phyloP scores from a whole-genome alignment of 1,140 invertebrate species.

The Drosophila yakuba region DNA sequence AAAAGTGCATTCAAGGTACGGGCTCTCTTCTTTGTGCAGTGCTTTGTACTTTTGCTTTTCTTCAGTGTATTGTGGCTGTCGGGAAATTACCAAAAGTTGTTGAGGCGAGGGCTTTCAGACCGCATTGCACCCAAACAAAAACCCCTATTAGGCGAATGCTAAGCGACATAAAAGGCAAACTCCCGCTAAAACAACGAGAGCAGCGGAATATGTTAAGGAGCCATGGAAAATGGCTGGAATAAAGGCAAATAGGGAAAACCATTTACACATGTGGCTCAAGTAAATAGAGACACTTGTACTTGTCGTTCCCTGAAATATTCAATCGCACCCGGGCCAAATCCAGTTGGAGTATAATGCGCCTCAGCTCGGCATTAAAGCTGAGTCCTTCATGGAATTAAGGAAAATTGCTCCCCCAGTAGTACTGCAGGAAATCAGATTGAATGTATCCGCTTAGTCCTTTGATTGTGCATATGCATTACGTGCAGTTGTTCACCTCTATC shows the following conservation, averaged over 20 bases:
- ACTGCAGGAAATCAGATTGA: conserved; percentile 24
- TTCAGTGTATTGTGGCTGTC: conserved; percentile 5
- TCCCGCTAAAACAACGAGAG: conserved; percentile 21
- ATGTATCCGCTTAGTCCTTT: conserved; percentile 11
- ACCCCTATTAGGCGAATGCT: conserved; percentile 57
- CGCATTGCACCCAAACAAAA: conserved; percentile 45
- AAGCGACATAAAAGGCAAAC: conserved; percentile 49
- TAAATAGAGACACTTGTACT: conserved; percentile 55
- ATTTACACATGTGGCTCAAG: conserved; percentile 53
- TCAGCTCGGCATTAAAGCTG: conserved; percentile 23
- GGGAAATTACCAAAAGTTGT: conserved; percentile 49
- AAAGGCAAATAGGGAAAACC: conserved; percentile 36
- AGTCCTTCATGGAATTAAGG: conserved; percentile 15
- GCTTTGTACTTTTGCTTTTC: not conserved
- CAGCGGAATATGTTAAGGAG: conserved; percentile 33
- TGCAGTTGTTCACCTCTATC: conserved; percentile 3
- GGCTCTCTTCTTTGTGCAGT: not conserved
- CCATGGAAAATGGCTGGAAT: conserved; percentile 13
- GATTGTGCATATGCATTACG: conserved; percentile 6
- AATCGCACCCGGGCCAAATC: conserved; percentile 31
- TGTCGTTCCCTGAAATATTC: conserved; percentile 35
- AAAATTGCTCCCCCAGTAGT: not conserved
- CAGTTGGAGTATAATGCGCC: conserved; percentile 27
- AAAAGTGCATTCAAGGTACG: too few species aligned
- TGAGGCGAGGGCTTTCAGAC: conserved; percentile 25